phyloP scores from a whole-genome alignment of 2,888 invertebrate species.

The Bedellia somnulentella region DNA sequence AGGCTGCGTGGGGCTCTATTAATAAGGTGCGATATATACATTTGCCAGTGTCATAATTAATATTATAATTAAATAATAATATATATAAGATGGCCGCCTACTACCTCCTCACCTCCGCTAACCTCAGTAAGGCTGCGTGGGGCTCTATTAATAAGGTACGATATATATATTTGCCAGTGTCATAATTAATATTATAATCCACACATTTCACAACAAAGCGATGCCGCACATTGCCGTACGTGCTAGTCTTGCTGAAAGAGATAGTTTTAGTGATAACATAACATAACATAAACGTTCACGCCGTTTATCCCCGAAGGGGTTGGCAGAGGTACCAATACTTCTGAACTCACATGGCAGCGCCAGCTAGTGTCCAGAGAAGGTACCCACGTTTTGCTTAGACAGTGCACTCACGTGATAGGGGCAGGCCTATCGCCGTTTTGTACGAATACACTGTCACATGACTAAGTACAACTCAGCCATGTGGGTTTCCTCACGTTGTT shows the following conservation, averaged over 20 bases:
- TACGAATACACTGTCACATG: too few species aligned
- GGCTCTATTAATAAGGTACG: constrained; percentile 64
- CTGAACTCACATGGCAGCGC: too few species aligned
- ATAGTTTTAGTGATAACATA: too few species aligned
- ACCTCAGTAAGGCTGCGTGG: constrained; percentile 98
- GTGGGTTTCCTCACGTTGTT: too few species aligned
- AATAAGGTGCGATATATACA: constrained; percentile 34
- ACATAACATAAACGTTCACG: too few species aligned
- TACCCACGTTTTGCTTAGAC: too few species aligned
- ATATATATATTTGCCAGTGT: not conserved
- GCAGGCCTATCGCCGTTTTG: too few species aligned
- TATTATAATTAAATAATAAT: not conserved
- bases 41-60: not conserved
- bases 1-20: constrained; percentile 91
- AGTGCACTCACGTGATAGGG: too few species aligned
- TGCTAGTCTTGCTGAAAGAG: not conserved
- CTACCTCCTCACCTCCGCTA: constrained; percentile 90
- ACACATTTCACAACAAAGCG: constrained; percentile 69
- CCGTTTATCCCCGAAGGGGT: too few species aligned
- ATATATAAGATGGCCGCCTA: constrained; percentile 74
- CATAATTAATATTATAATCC: constrained; percentile 6
- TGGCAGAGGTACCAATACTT: too few species aligned
- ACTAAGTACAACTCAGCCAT: too few species aligned
- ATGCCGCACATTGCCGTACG: constrained; percentile 99
- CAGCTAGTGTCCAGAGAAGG: too few species aligned